Evolutionary conservation across 2,113 vertebrate species (phyloP).

Genomic region (Hylia prasina): DNA sequence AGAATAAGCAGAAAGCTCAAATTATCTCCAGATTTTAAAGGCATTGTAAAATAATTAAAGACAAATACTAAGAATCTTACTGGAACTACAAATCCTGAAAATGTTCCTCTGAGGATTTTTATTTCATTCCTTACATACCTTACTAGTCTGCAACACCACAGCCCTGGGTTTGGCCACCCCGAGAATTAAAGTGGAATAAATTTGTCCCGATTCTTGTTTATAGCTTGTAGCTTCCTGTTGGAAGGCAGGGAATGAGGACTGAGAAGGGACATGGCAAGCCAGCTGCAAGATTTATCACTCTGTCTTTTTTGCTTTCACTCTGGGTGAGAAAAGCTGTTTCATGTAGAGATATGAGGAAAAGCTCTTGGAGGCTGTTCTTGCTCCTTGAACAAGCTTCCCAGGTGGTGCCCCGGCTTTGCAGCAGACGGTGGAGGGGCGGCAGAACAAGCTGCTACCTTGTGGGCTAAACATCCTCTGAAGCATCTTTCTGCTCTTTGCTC

Average conservation of each 20-base stretch:
- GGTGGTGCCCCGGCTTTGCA: neutral
- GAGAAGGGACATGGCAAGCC: neutral
- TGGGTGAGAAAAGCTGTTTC: neutral
- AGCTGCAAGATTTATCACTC: neutral
- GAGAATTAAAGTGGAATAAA: neutral
- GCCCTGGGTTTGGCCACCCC: neutral
- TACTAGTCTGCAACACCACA: neutral
- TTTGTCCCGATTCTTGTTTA: neutral
- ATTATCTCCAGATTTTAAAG: constrained; percentile 65
- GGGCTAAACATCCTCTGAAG: neutral
- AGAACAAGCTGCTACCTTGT: neutral
- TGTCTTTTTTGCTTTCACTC: neutral
- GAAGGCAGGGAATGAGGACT: neutral
- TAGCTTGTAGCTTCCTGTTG: neutral
- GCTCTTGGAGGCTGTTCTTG: neutral
- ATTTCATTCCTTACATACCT: constrained; percentile 4
- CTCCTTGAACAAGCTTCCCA: neutral
- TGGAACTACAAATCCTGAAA: constrained; percentile 48
- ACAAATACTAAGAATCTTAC: constrained; percentile 17
- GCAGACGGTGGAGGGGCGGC: neutral
- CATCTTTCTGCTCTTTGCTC: neutral
- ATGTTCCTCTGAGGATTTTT: constrained; percentile 21
- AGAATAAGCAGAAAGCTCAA: constrained; percentile 49
- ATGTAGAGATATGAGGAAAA: neutral
- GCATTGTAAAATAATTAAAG: constrained; percentile 53